phyloP scores from a whole-genome alignment of 1,140 invertebrate species.

The Drosophila jambulina region DNA sequence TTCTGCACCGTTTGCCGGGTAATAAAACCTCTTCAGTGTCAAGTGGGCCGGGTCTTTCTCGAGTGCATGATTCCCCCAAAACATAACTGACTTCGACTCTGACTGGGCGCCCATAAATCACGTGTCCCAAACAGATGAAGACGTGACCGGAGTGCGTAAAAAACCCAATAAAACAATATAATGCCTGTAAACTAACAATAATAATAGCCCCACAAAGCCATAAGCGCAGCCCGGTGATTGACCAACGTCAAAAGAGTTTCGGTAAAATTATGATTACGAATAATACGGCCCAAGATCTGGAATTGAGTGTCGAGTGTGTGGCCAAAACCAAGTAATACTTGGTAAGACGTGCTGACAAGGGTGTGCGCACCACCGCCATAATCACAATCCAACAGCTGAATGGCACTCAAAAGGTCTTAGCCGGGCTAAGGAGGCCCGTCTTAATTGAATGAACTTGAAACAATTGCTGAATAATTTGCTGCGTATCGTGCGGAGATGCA shows the following conservation, averaged over 20 bases:
- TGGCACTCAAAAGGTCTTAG: constrained; percentile 56
- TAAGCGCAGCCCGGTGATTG: constrained; percentile 22
- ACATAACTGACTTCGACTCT: constrained; percentile 25
- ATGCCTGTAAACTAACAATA: constrained; percentile 57
- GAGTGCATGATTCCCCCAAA: constrained; percentile 6
- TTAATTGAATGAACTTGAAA: constrained; percentile 77
- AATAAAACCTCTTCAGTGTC: constrained; percentile 61
- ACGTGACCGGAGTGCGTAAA: constrained; percentile 57
- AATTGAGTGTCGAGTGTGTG: constrained; percentile 48
- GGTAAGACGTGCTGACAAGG: constrained; percentile 22
- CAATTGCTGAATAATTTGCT: constrained; percentile 66
- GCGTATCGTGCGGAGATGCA: constrained; percentile 30
- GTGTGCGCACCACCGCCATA: constrained; percentile 20
- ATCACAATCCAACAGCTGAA: constrained; percentile 47
- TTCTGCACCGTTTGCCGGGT: constrained; percentile 39
- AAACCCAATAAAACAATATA: constrained; percentile 60
- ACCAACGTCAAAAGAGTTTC: constrained; percentile 32
- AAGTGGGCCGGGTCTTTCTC: constrained; percentile 35
- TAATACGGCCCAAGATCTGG: constrained; percentile 22
- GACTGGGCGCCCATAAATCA: constrained; percentile 62
- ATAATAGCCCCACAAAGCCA: constrained; percentile 31
- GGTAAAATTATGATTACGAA: constrained; percentile 33
- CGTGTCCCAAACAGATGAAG: constrained; percentile 59
- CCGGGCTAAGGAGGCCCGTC: constrained; percentile 18
- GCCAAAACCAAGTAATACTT: constrained; percentile 11